Evolutionary conservation across 2,113 vertebrate species (phyloP), one percentile per base, ranked within the genome.

Genomic region (Ahaetulla prasina): DNA sequence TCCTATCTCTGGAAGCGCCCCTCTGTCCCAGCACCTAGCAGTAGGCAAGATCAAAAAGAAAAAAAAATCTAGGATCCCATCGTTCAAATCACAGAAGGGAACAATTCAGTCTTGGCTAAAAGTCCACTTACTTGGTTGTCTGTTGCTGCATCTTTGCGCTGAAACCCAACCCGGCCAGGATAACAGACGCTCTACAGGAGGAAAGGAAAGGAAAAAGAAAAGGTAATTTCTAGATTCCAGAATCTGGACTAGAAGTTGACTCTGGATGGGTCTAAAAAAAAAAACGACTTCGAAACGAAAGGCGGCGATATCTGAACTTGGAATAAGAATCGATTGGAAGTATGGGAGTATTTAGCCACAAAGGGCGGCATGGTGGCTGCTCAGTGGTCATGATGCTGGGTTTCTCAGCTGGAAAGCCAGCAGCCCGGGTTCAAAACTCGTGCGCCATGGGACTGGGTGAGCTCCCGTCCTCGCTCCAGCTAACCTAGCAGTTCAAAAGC

Each of bases 101-200:
- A 74, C 54, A 22, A 18, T 14, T 47, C 35, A 89, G 23, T 16
- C 52, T 68, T 39, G 11, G 87, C 25, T 10, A 54, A 49, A 47
- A 27, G 7, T 50, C 8, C 4, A 97, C 99, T 98, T 96, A 99
- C 99, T 98, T 99, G 89, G 99, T 99, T 74, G 98, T 93, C 95
- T 99, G 99, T 96, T 98, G 98, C 91, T 99, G 99, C 99, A 99
- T 99, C 96, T 95, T 98, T 88, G 98, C 96, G 52, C 98, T 98
- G 95, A 99, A 99, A 49, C 99, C 99, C 52, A 99, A 98, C 45
- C 99, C 99, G 49, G 99, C 99, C 25, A 99, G 98, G 96, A 99
- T 99, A 95, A 99, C 98, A 0, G 99, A 99, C 0, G 99, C 99
- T 96, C 99, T 99, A 96, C 89, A 91, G 89, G 80, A 7, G 52